These are phyloP conservation scores for Acleris holmiana DNA, from an alignment of 2,888 invertebrate genomes.

Conservation along the genomic window DNA sequence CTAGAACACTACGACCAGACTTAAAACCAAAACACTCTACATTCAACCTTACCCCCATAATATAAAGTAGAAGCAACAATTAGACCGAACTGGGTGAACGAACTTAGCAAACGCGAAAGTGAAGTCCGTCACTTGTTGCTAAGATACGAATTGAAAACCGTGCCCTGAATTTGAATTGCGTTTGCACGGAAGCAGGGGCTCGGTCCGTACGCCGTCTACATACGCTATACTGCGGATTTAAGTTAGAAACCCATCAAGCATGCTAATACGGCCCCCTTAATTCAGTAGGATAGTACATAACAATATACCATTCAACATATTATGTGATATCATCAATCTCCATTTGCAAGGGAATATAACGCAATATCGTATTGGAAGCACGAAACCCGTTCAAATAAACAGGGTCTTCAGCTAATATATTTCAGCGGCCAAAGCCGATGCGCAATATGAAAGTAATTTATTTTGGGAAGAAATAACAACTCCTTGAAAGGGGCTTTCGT, in stretches of 20 bases:
- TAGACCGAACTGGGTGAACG: slow-evolving; percentile 55
- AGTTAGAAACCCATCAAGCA: slow-evolving; percentile 47
- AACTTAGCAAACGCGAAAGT: slow-evolving; percentile 66
- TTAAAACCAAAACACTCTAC: slow-evolving; percentile 36
- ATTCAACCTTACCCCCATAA: slow-evolving; percentile 31
- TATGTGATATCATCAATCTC: not conserved
- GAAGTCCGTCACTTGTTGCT: slow-evolving; percentile 75
- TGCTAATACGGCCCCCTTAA: slow-evolving; percentile 41
- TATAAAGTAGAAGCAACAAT: slow-evolving; percentile 41
- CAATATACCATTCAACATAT: not conserved
- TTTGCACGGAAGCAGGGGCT: slow-evolving; percentile 46
- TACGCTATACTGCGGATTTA: slow-evolving; percentile 27
- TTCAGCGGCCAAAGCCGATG: slow-evolving; percentile 4
- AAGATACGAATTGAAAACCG: slow-evolving; percentile 56
- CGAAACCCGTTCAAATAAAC: slow-evolving; percentile 6
- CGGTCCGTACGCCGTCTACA: slow-evolving; percentile 48
- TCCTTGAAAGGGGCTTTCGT: not conserved
- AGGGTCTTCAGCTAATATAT: slow-evolving; percentile 10
- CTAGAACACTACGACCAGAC: slow-evolving; percentile 40
- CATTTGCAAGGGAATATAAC: not conserved
- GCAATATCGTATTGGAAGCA: slow-evolving; percentile 6
- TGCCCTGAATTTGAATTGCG: slow-evolving; percentile 53
- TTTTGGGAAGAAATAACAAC: not conserved
- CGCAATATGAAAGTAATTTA: slow-evolving; percentile 10
- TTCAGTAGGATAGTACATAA: slow-evolving; percentile 32